These are phyloP conservation scores for Nerophis ophidion DNA, from an alignment of 2,113 vertebrate species.

Conservation along the genomic window DNA sequence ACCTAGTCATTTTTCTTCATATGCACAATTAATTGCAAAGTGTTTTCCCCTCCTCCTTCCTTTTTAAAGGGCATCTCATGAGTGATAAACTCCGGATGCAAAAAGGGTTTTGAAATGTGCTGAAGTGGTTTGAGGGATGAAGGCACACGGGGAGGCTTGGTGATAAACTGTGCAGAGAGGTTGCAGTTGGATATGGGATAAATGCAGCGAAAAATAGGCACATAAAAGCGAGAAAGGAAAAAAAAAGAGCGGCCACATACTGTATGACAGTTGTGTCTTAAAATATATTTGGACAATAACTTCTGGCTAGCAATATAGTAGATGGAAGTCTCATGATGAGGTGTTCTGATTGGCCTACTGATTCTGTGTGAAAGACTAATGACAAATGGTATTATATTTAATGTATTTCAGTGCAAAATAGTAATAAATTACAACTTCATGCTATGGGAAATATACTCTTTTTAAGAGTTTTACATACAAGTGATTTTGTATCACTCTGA, in stretches of 20 bases:
- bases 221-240: conserved; percentile 27
- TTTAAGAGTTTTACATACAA: too few species aligned
- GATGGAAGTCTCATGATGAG: neutral
- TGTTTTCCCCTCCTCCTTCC: conserved; percentile 23
- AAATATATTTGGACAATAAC: conserved; percentile 11
- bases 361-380: neutral
- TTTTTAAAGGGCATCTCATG: conserved; percentile 56
- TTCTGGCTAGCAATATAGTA: conserved; percentile 4
- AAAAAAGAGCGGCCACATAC: conserved; percentile 9
- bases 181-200: conserved; percentile 32
- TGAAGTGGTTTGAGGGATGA: conserved; percentile 45
- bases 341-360: neutral
- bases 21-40: conserved; percentile 49
- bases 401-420: conserved; percentile 20
- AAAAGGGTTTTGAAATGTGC: conserved; percentile 49
- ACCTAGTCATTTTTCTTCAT: conserved; percentile 52
- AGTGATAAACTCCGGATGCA: conserved; percentile 53
- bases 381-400: conserved; percentile 1
- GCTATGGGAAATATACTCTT: neutral
- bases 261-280: conserved; percentile 16
- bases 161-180: conserved; percentile 39
- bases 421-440: conserved; percentile 1
- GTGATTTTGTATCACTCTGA: neutral
- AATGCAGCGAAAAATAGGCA: conserved; percentile 26
- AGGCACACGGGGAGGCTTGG: conserved; percentile 25